Conservation (phyloP, 2,888 invertebrate species). For the Ariolimax columbianus region DNA sequence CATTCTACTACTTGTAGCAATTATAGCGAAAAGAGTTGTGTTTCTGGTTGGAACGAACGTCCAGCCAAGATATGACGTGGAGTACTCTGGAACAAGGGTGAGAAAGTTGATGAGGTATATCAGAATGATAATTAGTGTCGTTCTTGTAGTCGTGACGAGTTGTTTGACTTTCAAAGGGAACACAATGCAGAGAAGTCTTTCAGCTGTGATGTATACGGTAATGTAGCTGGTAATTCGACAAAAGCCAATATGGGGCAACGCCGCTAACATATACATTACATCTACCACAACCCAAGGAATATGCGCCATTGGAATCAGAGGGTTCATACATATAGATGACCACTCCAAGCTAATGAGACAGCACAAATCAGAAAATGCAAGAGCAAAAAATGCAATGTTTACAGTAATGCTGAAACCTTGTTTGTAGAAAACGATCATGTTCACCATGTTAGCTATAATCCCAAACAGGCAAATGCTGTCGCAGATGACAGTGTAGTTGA, state of each 20-base stretch:
- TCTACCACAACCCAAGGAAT: not conserved
- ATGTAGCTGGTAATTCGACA: slow-evolving; percentile 8
- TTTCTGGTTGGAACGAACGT: not conserved
- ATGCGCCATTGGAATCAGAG: not conserved
- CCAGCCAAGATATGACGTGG: not conserved
- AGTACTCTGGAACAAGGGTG: not conserved
- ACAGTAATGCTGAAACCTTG: slow-evolving; percentile 18
- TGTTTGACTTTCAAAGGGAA: slow-evolving; percentile 14
- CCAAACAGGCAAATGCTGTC: not conserved
- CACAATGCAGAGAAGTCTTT: not conserved
- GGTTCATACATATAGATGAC: not conserved
- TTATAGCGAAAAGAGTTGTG: not conserved
- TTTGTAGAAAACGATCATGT: not conserved
- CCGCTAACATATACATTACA: not conserved
- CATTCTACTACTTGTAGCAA: not conserved
- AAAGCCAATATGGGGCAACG: slow-evolving; percentile 11
- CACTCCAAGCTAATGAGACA: not conserved
- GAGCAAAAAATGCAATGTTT: not conserved
- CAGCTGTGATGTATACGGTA: slow-evolving; percentile 11
- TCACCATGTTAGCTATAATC: not conserved
- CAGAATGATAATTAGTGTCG: not conserved
- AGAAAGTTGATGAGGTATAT: not conserved
- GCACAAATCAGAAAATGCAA: slow-evolving; percentile 13
- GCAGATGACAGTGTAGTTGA: not conserved
- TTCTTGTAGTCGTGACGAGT: not conserved